These are phyloP conservation scores for Squalus acanthias DNA, from an alignment of 2,797 vertebrate species.

Conservation along the genomic window DNA sequence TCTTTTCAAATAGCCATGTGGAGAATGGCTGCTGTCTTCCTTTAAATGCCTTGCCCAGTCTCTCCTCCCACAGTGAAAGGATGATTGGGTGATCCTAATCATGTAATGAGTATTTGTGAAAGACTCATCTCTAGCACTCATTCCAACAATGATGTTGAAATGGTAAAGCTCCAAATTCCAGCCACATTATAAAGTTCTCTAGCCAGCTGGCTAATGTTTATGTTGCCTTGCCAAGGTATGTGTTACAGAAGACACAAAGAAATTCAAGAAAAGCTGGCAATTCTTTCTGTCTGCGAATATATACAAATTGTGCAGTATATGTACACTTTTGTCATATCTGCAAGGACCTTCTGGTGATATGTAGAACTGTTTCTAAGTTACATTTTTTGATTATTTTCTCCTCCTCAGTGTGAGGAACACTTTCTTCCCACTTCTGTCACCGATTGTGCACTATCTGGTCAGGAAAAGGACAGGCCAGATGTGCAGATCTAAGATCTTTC, in stretches of 20 bases:
- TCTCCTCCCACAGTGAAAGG: not conserved
- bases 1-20: not conserved
- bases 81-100: not conserved
- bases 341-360: not conserved
- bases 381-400: not conserved
- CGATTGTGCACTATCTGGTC: not conserved
- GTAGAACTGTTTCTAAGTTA: not conserved
- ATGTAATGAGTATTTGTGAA: not conserved
- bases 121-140: too few species aligned
- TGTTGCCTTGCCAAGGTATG: not conserved
- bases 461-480: not conserved
- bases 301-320: not conserved
- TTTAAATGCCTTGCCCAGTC: not conserved
- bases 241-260: not conserved
- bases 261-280: not conserved
- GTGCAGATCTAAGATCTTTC: not conserved
- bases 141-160: not conserved
- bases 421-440: not conserved
- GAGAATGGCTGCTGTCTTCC: not conserved
- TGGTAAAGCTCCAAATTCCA: conserved; percentile 19
- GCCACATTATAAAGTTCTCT: not conserved
- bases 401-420: not conserved
- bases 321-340: not conserved
- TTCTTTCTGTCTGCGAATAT: not conserved
- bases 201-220: not conserved